Evolutionary conservation across 2,113 vertebrate species (phyloP), one percentile per base, ranked within the genome.

Genomic region (Lophotis ruficrista): DNA sequence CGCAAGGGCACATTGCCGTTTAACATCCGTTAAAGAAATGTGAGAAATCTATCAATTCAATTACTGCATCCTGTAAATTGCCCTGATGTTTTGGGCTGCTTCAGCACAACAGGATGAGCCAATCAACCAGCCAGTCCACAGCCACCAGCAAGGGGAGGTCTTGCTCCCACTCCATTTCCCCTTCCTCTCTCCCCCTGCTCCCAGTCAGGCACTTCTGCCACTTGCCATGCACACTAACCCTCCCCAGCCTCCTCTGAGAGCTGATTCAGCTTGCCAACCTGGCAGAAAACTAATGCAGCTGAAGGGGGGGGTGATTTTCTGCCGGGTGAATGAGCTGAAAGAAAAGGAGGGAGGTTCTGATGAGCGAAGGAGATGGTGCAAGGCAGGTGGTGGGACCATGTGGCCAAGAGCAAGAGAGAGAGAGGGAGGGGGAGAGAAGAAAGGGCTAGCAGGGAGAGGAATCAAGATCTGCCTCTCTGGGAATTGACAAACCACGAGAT

Each of bases 301-400:
- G 78, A 84, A 84, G 77, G 24, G 30, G 33, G 43, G 38, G n/a
- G 41, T 86, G 41, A 84, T 90, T 90, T 92, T 89, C 76, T 92
- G n/a, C 69, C 87, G 76, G 72, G 10, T 94, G 96, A 84, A 83
- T 81, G 83, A 91, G 25, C 81, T 71, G 60, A 91, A 92, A 94
- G 93, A 95, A 94, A 93, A 72, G 85, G 57, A 87, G 60, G 83
- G 76, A 75, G 37, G 86, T 71, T 83, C 80, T 70, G 56, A 73
- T 83, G 68, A 81, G 60, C 64, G 78, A 68, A 84, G 64, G 76
- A 87, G 72, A 71, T 48, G 47, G 47, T 60, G 47, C 20, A 51
- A 70, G 76, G 69, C 93, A 94, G 91, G 86, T 94, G 83, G 80
- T 64, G 64, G 58, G 37, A 93, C 68, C 71, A 77, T 83, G 91